Base-by-base conservation (phyloP, 2,888 invertebrate genomes). In the Bembecia ichneumoniformis region DNA sequence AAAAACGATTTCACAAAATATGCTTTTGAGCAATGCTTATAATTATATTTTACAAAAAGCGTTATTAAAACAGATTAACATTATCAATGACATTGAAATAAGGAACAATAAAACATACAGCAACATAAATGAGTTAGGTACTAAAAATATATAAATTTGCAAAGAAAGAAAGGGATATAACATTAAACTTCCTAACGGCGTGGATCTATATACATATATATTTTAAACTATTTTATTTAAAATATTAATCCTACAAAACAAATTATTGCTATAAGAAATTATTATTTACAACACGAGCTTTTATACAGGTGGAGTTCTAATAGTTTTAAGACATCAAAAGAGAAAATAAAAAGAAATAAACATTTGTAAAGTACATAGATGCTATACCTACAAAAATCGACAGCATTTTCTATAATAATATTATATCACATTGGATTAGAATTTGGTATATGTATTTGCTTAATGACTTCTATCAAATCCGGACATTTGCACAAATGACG, bases 1-100 rank as follows among this genome's bases (percentile, higher is more conserved):
- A 83, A 82, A 83, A 84, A 83, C 78, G 77, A 79, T 77, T 74
- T 86, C 86, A 86, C 81, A 86, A 86, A 86, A 86, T 86, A 86
- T 83, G 82, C 84, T 81, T 84, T 86, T 86, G 86, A 86, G 86
- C 86, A 86, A 83, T 82, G 84, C 74, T 69, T 80, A 80, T 78
- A 63, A 77, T 74, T 79, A 75, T 81, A 81, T 83, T 45, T 80
- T 83, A 82, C 80, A 83, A 72, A 77, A 80, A 81, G 76, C 72
- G 70, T 72, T 75, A 71, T 74, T 75, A 76, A n/a, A 64, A 74
- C 58, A 68, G 58, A 40, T 63, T 57, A 64, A 59, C 63, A 44
- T 48, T 52, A 47, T 40, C 40, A 28, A 5, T 40, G 40, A 40
- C 14, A 40, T 40, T 40, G 14, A 40, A 13, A 10, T 14, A 40